Conservation (phyloP, 2,113 vertebrate species). For the Gymnogyps californianus region DNA sequence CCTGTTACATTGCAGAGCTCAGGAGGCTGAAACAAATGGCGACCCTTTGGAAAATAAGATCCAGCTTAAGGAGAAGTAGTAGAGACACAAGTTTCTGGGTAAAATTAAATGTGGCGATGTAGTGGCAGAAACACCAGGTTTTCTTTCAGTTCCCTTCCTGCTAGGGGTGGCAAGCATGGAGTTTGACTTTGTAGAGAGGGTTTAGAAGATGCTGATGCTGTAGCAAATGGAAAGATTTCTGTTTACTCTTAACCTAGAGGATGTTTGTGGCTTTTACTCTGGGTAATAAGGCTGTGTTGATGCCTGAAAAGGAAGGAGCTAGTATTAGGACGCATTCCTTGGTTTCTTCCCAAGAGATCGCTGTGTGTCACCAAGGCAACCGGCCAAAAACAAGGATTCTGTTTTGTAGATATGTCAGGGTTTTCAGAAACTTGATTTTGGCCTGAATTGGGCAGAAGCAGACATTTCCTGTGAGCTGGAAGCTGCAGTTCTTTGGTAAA, state of each 20-base stretch:
- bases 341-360: slow-evolving; percentile 43
- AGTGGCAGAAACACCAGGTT: background rate
- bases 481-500: background rate
- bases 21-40: background rate
- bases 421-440: slow-evolving; percentile 1
- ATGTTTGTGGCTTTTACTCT: slow-evolving; percentile 53
- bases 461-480: background rate
- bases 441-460: background rate
- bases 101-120: background rate
- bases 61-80: background rate
- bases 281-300: slow-evolving; percentile 7
- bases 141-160: background rate
- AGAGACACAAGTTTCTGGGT: background rate
- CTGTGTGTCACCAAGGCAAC: slow-evolving; percentile 22
- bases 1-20: background rate
- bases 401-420: background rate
- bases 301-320: slow-evolving; percentile 59
- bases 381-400: background rate
- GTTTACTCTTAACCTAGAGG: slow-evolving; percentile 40
- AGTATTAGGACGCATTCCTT: slow-evolving; percentile 25
- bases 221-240: slow-evolving; percentile 9
- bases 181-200: background rate
- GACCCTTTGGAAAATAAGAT: background rate
- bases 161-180: background rate
- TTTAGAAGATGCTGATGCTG: background rate